These are phyloP conservation scores for Ceratina calcarata DNA, from an alignment of 1,140 invertebrate species.

Conservation along the genomic window DNA sequence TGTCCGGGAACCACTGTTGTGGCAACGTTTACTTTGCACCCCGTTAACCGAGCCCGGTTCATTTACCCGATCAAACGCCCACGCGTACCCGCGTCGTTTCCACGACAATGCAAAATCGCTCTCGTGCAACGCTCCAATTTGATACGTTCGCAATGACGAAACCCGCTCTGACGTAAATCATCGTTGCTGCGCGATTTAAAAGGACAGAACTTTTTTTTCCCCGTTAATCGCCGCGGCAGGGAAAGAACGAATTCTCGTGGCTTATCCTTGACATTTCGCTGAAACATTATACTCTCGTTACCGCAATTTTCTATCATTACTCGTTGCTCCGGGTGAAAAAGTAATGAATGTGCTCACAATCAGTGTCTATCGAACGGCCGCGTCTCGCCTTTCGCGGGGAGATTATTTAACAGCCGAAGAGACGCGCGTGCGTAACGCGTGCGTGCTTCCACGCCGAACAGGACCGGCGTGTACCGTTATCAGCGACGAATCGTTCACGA, in stretches of 20 bases:
- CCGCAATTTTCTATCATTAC: slow-evolving; percentile 36
- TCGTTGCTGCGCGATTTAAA: not conserved
- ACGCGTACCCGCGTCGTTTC: not conserved
- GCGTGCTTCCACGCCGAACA: slow-evolving; percentile 4
- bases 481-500: slow-evolving; percentile 55
- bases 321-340: not conserved
- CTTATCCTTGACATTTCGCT: slow-evolving; percentile 43
- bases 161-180: slow-evolving; percentile 18
- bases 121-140: slow-evolving; percentile 17
- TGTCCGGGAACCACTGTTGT: too few species aligned
- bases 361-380: slow-evolving; percentile 2
- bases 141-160: slow-evolving; percentile 20
- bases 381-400: not conserved
- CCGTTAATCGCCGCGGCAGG: slow-evolving; percentile 1
- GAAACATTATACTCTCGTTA: slow-evolving; percentile 39
- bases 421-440: slow-evolving; percentile 22
- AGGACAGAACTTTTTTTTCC: not conserved
- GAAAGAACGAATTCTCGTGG: slow-evolving; percentile 12
- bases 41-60: not conserved
- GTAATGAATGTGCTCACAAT: not conserved
- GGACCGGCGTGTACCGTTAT: slow-evolving; percentile 61
- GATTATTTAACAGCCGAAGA: slow-evolving; percentile 18
- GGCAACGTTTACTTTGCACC: not conserved
- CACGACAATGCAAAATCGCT: slow-evolving; percentile 9
- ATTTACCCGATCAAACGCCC: not conserved